Conservation (phyloP, 2,113 vertebrate genomes). For the Tautogolabrus adspersus region DNA sequence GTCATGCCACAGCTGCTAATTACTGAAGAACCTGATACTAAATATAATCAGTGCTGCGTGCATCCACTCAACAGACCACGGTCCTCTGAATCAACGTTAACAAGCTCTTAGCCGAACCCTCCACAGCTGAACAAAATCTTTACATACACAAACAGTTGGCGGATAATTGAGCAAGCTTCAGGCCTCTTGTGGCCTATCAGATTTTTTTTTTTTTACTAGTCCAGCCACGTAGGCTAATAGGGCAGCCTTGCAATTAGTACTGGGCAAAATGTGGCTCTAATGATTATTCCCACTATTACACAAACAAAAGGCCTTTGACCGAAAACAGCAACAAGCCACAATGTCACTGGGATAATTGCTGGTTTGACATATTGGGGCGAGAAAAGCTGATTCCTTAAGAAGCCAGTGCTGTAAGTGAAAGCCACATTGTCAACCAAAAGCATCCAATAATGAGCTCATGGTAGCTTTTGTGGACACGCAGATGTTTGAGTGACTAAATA, state of each 20-base stretch:
- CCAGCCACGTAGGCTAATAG: constrained; percentile 55
- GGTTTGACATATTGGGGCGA: constrained; percentile 8
- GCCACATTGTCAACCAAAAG: constrained; percentile 23
- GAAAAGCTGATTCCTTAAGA: constrained; percentile 18
- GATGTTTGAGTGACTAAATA: constrained; percentile 16
- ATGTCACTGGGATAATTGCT: constrained; percentile 13
- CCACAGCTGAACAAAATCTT: constrained; percentile 55
- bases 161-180: constrained; percentile 42
- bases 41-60: constrained; percentile 38
- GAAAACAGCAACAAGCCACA: constrained; percentile 45
- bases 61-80: constrained; percentile 22
- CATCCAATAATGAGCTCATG: constrained; percentile 37
- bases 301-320: constrained; percentile 50
- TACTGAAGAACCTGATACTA: constrained; percentile 37
- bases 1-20: constrained; percentile 40
- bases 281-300: constrained; percentile 63
- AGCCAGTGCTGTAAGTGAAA: constrained; percentile 13
- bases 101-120: constrained; percentile 44
- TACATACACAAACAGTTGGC: constrained; percentile 57
- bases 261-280: constrained; percentile 56
- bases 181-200: constrained; percentile 45
- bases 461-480: constrained; percentile 27
- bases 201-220: constrained; percentile 43
- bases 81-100: constrained; percentile 50
- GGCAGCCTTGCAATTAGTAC: constrained; percentile 59